phyloP scores from a whole-genome alignment of 2,113 vertebrate genomes.

The Lonchura striata region DNA sequence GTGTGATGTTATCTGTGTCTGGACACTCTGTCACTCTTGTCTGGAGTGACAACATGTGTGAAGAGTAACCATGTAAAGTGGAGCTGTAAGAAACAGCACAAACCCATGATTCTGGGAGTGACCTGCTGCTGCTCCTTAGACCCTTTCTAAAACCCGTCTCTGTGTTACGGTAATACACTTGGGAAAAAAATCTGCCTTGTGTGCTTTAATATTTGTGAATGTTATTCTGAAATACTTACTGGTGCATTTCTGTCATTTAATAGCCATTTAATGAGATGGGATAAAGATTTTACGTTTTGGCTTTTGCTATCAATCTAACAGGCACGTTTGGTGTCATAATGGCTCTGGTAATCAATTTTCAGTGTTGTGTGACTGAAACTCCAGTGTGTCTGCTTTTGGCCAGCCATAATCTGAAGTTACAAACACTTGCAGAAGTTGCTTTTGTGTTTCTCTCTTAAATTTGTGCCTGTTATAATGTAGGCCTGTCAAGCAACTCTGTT shows the following conservation, averaged over 20 bases:
- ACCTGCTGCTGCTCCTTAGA: background rate
- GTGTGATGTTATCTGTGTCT: background rate
- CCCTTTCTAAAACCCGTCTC: background rate
- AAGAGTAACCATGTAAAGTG: background rate
- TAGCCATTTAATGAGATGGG: constrained; percentile 10
- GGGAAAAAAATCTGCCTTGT: background rate
- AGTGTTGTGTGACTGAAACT: background rate
- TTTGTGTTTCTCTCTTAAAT: background rate
- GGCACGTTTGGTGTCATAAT: background rate
- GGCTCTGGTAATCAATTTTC: background rate
- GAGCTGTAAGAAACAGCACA: background rate
- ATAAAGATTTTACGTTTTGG: constrained; percentile 37
- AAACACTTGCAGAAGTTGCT: background rate
- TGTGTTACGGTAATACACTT: background rate
- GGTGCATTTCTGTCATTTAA: constrained; percentile 3
- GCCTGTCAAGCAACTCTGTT: background rate
- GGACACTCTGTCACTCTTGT: background rate
- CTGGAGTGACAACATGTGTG: background rate
- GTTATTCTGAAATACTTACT: background rate
- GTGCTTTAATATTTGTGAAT: constrained; percentile 9
- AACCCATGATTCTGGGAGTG: background rate
- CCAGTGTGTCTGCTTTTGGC: background rate
- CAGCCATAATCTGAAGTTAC: background rate
- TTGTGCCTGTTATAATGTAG: background rate
- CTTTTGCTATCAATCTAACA: background rate